These are phyloP conservation scores for Sinocyclocheilus grahami DNA, from an alignment of 2,113 vertebrate species.

Conservation along the genomic window DNA sequence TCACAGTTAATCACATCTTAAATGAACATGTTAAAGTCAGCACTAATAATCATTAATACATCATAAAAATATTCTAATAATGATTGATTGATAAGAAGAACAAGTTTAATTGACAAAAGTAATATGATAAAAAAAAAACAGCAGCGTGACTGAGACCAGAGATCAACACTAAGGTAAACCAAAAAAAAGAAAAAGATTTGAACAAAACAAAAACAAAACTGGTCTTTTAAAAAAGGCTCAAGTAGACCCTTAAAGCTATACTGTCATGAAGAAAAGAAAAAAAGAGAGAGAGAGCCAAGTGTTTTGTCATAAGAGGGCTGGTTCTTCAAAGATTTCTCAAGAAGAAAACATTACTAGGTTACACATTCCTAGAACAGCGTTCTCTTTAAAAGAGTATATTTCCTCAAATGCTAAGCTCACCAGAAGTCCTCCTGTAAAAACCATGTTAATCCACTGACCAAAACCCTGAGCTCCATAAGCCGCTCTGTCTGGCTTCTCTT, in stretches of 20 bases:
- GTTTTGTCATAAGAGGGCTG: background rate
- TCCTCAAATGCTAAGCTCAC: constrained; percentile 13
- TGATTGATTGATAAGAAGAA: background rate
- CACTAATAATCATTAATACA: no score
- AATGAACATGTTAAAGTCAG: background rate
- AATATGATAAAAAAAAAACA: background rate
- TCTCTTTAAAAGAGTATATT: constrained; percentile 9
- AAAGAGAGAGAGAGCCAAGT: background rate
- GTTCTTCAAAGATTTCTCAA: constrained; percentile 19
- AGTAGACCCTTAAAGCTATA: background rate
- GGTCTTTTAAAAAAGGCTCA: background rate
- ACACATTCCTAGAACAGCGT: background rate
- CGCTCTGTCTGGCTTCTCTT: constrained; percentile 28
- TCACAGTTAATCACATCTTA: background rate
- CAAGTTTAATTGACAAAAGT: background rate
- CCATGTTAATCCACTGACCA: constrained; percentile 35
- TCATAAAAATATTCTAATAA: background rate
- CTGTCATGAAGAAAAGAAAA: background rate
- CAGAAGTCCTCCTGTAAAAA: constrained; percentile 18
- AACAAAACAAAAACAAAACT: no score
- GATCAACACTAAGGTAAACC: no score
- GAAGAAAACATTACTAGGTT: background rate
- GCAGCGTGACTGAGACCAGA: no score
- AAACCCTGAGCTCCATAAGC: constrained; percentile 20
- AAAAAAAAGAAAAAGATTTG: no score